These are phyloP conservation scores for Nothoprocta pentlandii DNA, from an alignment of 2,113 vertebrate genomes.

Conservation along the genomic window DNA sequence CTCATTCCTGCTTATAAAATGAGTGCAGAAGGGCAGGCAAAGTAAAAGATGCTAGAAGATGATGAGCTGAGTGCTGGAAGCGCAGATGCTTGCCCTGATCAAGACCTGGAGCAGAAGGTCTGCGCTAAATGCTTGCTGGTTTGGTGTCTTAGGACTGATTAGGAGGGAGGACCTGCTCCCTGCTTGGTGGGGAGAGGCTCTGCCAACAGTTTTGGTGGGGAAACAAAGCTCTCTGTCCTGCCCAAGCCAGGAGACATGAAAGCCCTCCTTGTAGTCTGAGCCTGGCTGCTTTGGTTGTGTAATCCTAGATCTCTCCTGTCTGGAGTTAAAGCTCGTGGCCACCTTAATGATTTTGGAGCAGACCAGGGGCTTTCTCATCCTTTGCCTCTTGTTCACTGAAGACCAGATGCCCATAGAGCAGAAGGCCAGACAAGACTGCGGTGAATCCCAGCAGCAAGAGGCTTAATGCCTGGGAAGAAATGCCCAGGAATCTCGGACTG, in stretches of 20 bases:
- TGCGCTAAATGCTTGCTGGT: not conserved
- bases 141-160: not conserved
- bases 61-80: not conserved
- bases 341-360: not conserved
- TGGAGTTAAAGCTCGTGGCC: not conserved
- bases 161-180: not conserved
- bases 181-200: not conserved
- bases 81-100: not conserved
- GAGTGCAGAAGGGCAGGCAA: not conserved
- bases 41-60: not conserved
- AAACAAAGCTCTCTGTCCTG: not conserved
- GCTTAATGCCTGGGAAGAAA: not conserved
- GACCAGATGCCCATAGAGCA: not conserved
- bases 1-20: not conserved
- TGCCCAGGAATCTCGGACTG: fast-evolving
- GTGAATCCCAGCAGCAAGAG: not conserved
- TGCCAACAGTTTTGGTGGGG: not conserved
- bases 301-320: conserved; percentile 8
- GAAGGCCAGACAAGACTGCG: not conserved
- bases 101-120: not conserved
- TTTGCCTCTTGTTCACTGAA: not conserved
- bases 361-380: not conserved
- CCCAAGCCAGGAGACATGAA: not conserved
- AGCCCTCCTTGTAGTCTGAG: conserved; percentile 33
- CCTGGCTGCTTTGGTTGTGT: not conserved